These are phyloP conservation scores for Troilus luridus DNA, from an alignment of 2,888 invertebrate genomes.

Conservation along the genomic window DNA sequence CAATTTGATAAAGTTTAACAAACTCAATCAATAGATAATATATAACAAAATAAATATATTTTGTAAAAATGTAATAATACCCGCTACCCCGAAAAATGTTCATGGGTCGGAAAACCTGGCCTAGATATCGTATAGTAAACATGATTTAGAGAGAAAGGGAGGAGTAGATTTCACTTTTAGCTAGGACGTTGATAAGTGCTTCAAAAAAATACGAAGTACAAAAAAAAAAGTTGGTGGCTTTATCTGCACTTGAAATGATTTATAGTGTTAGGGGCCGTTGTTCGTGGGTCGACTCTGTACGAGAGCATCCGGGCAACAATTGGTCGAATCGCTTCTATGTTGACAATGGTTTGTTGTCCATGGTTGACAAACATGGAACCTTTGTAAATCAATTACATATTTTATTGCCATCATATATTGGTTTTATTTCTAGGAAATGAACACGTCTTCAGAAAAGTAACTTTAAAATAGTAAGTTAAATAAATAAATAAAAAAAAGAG, in stretches of 20 bases:
- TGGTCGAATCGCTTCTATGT: not conserved
- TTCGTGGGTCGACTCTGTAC: not conserved
- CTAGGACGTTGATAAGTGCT: not conserved
- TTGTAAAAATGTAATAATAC: no score
- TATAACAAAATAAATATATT: no score
- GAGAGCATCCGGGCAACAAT: not conserved
- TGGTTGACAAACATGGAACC: not conserved
- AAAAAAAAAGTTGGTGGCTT: not conserved
- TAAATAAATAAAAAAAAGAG: no score
- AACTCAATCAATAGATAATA: no score
- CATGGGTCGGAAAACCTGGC: no score
- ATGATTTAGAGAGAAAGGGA: not conserved
- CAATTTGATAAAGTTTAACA: no score
- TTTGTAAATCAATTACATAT: no score
- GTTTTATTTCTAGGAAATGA: no score
- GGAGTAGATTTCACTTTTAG: constrained; percentile 11
- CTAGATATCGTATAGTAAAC: not conserved
- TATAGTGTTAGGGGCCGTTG: not conserved
- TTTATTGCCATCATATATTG: no score
- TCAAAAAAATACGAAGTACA: not conserved
- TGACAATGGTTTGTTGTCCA: not conserved
- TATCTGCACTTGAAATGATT: not conserved
- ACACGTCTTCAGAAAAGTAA: no score
- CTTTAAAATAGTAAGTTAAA: no score
- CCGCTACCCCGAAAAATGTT: no score